These are phyloP conservation scores for Eurystomus glaucurus DNA, from an alignment of 2,797 vertebrate species.

Conservation along the genomic window DNA sequence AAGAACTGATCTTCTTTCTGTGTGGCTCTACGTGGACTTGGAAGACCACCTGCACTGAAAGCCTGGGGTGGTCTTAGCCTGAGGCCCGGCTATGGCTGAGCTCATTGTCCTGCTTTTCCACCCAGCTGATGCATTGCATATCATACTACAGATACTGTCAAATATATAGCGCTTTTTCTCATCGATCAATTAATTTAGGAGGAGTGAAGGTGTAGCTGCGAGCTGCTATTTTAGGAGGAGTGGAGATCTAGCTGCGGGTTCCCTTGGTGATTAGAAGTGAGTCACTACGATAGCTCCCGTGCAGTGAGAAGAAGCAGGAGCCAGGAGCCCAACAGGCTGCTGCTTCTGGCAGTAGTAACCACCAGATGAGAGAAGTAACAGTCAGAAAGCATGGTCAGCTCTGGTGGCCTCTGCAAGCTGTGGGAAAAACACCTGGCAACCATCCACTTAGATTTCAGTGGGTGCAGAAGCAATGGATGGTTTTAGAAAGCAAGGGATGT, in stretches of 20 bases:
- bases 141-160: neutral
- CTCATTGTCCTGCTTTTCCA: neutral
- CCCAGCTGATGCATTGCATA: neutral
- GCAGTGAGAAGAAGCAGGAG: neutral
- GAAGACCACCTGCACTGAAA: neutral
- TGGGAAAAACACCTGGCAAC: neutral
- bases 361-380: neutral
- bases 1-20: neutral
- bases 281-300: neutral
- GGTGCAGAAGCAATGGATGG: neutral
- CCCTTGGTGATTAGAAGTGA: conserved; percentile 55
- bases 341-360: neutral
- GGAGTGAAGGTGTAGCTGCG: conserved; percentile 5
- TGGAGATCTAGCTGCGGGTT: neutral
- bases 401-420: neutral
- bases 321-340: neutral
- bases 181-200: neutral
- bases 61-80: neutral
- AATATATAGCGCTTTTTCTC: neutral
- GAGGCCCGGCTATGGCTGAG: neutral
- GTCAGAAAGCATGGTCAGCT: neutral
- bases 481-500: neutral
- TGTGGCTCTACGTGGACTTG: neutral
- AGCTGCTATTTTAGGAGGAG: conserved; percentile 24
- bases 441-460: neutral